phyloP scores from a whole-genome alignment of 2,888 invertebrate species.

The Bruchidius siliquastri region DNA sequence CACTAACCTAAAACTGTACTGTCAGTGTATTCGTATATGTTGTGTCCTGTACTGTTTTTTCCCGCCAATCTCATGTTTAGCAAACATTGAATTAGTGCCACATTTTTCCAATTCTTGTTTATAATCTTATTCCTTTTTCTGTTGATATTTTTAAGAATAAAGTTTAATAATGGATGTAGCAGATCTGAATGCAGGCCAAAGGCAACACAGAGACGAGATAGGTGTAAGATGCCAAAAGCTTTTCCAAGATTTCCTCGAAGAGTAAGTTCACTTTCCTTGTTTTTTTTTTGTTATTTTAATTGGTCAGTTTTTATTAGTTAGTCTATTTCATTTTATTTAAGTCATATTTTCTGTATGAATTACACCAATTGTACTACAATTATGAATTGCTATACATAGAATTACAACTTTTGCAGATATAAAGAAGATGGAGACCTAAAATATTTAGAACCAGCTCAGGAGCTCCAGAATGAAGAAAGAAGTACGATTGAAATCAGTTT shows the following conservation, averaged over 20 bases:
- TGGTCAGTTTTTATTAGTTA: too few species aligned
- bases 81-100: neutral
- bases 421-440: slow-evolving; percentile 85
- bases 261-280: slow-evolving; percentile 58
- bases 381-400: too few species aligned
- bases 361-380: too few species aligned
- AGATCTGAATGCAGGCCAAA: slow-evolving; percentile 67
- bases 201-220: slow-evolving; percentile 83
- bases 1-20: neutral
- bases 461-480: slow-evolving; percentile 80
- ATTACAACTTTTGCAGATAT: slow-evolving; percentile 59
- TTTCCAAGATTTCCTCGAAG: slow-evolving; percentile 93
- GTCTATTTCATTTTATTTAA: too few species aligned
- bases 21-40: too few species aligned
- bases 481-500: slow-evolving; percentile 91
- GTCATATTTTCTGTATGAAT: too few species aligned
- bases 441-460: slow-evolving; percentile 77
- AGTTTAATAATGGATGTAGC: slow-evolving; percentile 69
- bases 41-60: too few species aligned
- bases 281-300: neutral
- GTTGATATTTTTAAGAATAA: neutral
- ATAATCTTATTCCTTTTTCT: neutral
- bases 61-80: neutral
- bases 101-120: neutral
- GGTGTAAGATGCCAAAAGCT: slow-evolving; percentile 91